Conservation (phyloP, 2,113 vertebrate species). For the Miniopterus natalensis region DNA sequence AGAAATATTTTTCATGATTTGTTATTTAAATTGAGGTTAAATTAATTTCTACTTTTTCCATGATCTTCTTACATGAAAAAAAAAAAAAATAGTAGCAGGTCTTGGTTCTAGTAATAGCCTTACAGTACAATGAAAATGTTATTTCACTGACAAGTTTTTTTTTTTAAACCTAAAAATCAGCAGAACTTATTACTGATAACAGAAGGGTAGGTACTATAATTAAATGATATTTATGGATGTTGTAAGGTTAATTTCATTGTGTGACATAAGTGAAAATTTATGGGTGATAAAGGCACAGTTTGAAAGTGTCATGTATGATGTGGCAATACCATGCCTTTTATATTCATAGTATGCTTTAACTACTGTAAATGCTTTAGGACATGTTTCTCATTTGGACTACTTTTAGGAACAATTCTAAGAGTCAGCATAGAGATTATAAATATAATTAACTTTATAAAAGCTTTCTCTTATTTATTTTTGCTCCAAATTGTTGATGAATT, state of each 20-base stretch:
- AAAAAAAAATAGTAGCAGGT: neutral
- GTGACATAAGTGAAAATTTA: constrained; percentile 52
- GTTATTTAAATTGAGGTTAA: constrained; percentile 33
- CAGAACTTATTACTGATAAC: constrained; percentile 36
- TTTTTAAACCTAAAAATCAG: neutral
- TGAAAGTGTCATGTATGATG: constrained; percentile 24
- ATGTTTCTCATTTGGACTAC: neutral
- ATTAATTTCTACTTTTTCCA: neutral
- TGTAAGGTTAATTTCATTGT: constrained; percentile 44
- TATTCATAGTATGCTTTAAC: neutral
- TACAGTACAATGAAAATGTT: neutral
- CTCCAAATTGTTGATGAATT: neutral
- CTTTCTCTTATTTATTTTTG: neutral
- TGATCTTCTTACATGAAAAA: neutral
- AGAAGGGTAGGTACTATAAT: neutral
- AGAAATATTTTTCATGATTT: neutral
- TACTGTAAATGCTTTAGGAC: neutral
- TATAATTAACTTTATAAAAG: neutral
- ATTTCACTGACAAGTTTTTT: neutral
- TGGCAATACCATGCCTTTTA: neutral
- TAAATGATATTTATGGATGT: constrained; percentile 46
- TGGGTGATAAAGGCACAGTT: constrained; percentile 6
- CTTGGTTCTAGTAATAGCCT: neutral
- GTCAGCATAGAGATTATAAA: neutral
- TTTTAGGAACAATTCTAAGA: neutral